phyloP scores from a whole-genome alignment of 2,113 vertebrate species.

The Heloderma charlesbogerti region DNA sequence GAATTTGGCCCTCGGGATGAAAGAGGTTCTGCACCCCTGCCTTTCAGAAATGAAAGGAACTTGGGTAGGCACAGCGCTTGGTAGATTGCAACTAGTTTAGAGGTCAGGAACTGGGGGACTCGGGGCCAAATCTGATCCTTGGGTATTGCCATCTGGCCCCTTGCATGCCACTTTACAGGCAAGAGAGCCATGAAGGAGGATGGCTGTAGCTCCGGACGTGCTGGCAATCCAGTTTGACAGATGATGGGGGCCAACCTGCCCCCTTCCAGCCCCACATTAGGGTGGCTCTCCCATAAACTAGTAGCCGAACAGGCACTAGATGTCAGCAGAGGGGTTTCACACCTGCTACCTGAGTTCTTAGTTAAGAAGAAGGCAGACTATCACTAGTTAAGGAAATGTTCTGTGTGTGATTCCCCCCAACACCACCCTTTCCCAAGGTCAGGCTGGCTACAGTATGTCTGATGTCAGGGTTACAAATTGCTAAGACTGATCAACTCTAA shows the following conservation, averaged over 20 bases:
- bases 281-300: neutral
- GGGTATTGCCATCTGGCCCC: neutral
- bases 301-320: too few relatives aligned
- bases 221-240: neutral
- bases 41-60: neutral
- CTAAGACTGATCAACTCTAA: conserved; percentile 22
- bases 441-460: conserved; percentile 10
- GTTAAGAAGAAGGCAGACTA: neutral
- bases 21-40: too few relatives aligned
- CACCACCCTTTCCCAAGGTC: neutral
- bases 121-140: too few relatives aligned
- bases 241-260: neutral
- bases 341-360: neutral
- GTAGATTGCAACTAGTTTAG: neutral
- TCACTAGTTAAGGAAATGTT: neutral
- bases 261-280: neutral
- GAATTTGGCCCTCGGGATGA: neutral
- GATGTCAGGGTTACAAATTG: conserved; percentile 16
- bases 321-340: neutral
- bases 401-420: neutral
- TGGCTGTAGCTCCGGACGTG: too few relatives aligned
- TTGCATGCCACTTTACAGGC: neutral
- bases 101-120: too few relatives aligned
- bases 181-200: neutral
- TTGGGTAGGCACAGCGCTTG: neutral